Base-by-base conservation (phyloP, 2,113 vertebrate genomes). In the Peromyscus polionotus region DNA sequence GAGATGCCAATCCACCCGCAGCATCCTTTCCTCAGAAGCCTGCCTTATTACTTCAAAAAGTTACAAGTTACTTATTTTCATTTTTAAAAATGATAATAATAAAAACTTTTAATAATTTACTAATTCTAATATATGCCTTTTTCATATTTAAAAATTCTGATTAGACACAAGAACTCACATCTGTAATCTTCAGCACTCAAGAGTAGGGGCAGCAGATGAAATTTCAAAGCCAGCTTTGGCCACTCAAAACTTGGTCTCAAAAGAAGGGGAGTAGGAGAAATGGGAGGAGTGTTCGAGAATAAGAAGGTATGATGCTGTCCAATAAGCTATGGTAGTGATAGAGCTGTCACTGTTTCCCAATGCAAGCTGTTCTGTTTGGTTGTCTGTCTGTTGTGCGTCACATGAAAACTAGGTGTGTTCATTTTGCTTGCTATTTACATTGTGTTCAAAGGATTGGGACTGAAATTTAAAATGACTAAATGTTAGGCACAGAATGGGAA, bases 391-490 rank as follows among this genome's bases (percentile, higher is more conserved):
- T 24, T 88, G 57, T 7, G 2, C 14, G 11, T 39, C 57, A 79
- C 48, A 7, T 36, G 83, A 45, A 54, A 93, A 96, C 57, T 54
- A 80, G 42, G 76, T 16, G 11, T 70, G 63, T 16, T 93, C 24
- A 48, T 33, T 88, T 88, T 63, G 73, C 17, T 0, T 93, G 31
- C 19, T 36, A 51, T 54, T 95, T 88, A 91, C n/a, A 70, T n/a
- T 51, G n/a, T 84, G 9, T 89, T 93, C 42, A 67, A 83, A 95
- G 39, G 45, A 91, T 86, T 72, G 91, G 5, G 76, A 81, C 14
- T 72, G 31, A 93, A 91, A 84, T 48, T 68, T 93, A 80, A 93
- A 97, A 72, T 81, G 28, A 96, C 2, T 90, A 77, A 63, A 86
- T 1, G 24, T 7, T 93, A 92, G 28, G n/a, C 2, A 76, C 51